Conservation (phyloP, 1,140 invertebrate genomes). For the Brachionus rotundiformis region DNA sequence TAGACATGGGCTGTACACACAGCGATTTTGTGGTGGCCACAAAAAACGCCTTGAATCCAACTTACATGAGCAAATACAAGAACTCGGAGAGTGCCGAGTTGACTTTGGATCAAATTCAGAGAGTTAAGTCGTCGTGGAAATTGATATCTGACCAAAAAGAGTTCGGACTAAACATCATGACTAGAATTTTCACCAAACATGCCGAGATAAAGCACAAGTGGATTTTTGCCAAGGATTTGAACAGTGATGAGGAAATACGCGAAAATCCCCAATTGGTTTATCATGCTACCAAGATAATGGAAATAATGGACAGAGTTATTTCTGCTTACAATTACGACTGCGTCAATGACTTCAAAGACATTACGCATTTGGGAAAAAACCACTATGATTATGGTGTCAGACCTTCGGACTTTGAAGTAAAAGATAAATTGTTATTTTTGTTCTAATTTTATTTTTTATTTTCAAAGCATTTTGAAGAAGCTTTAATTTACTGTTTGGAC, state of each 20-base stretch:
- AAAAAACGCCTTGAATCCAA: background rate
- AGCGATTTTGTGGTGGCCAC: background rate
- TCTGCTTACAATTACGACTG: background rate
- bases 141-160: background rate
- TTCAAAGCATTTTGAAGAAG: slow-evolving; percentile 42
- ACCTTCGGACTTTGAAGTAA: slow-evolving; percentile 25
- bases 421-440: too few species aligned
- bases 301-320: background rate
- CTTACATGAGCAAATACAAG: background rate
- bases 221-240: slow-evolving; percentile 41
- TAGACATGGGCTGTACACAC: slow-evolving; percentile 31
- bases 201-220: slow-evolving; percentile 5
- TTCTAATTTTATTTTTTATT: background rate
- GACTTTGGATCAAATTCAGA: background rate
- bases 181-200: slow-evolving; percentile 8
- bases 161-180: slow-evolving; percentile 13
- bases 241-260: background rate
- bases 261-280: slow-evolving; percentile 26
- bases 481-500: slow-evolving; percentile 1
- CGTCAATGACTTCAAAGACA: background rate
- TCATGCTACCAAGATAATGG: slow-evolving; percentile 30
- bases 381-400: slow-evolving; percentile 24
- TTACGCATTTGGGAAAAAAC: slow-evolving; percentile 17
- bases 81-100: background rate
- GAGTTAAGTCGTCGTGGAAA: slow-evolving; percentile 4